Evolutionary conservation across 2,888 invertebrate genomes (phyloP).

Genomic region (Eustalomyia histrio): DNA sequence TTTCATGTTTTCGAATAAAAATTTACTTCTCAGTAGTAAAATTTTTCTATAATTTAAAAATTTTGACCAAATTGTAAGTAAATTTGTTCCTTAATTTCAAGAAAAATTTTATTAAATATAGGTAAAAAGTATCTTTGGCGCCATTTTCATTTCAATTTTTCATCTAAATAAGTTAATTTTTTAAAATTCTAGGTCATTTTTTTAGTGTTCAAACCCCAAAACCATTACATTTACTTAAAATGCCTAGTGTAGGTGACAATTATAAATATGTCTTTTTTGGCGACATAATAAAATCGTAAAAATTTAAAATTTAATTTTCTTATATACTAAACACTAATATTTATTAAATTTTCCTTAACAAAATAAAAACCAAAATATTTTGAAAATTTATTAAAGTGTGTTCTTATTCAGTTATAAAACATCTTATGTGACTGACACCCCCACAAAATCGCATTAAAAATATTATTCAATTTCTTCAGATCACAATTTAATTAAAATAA

Average conservation of each 20-base stretch:
- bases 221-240: not conserved
- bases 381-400: conserved; percentile 26
- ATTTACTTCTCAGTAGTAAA: no score
- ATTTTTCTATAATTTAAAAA: no score
- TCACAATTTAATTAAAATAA: conserved; percentile 17
- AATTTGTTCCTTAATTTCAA: no score
- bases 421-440: conserved; percentile 39
- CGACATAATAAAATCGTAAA: conserved; percentile 35
- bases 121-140: no score
- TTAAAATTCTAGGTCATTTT: no score
- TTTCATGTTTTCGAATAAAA: no score
- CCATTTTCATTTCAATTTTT: no score
- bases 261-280: not conserved
- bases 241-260: not conserved
- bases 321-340: not conserved
- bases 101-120: no score
- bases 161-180: no score
- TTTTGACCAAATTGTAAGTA: no score
- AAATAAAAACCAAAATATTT: conserved; percentile 50
- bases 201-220: no score
- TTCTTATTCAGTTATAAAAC: conserved; percentile 32
- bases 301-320: conserved; percentile 6
- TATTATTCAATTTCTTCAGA: conserved; percentile 35
- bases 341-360: not conserved
- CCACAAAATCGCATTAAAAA: conserved; percentile 33